These are phyloP conservation scores for Muscicapa comitata DNA, from an alignment of 2,797 vertebrate genomes.

Conservation along the genomic window DNA sequence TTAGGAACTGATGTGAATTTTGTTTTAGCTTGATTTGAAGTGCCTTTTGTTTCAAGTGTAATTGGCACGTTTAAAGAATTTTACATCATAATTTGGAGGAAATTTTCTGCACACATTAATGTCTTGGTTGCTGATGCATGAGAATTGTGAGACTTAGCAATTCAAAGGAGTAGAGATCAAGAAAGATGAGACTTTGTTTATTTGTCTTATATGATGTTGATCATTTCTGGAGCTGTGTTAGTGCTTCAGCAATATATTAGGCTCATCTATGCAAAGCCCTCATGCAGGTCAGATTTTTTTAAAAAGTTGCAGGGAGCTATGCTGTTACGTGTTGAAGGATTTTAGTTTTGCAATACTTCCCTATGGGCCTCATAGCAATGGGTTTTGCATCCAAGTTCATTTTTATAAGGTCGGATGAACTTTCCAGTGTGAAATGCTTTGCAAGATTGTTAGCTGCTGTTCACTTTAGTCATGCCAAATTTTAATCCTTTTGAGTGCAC, in stretches of 20 bases:
- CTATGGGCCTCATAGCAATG: not conserved
- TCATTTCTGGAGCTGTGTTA: not conserved
- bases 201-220: not conserved
- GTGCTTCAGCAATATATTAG: not conserved
- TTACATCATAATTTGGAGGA: not conserved
- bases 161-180: not conserved
- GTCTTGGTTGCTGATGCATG: not conserved
- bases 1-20: not conserved
- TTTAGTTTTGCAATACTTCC: not conserved
- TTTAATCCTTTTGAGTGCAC: constrained; percentile 42
- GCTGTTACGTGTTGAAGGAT: not conserved
- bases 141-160: not conserved
- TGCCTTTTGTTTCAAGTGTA: not conserved
- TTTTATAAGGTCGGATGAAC: not conserved
- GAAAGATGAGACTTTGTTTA: not conserved
- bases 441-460: constrained; percentile 9
- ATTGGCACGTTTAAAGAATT: not conserved
- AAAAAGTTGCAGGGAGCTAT: not conserved
- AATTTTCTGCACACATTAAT: not conserved
- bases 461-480: not conserved
- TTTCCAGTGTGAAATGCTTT: not conserved
- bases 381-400: not conserved
- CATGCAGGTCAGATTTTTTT: not conserved
- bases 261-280: not conserved
- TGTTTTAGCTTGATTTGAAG: not conserved